phyloP scores from a whole-genome alignment of 1,140 invertebrate species.

The Thaumetopoea pityocampa region DNA sequence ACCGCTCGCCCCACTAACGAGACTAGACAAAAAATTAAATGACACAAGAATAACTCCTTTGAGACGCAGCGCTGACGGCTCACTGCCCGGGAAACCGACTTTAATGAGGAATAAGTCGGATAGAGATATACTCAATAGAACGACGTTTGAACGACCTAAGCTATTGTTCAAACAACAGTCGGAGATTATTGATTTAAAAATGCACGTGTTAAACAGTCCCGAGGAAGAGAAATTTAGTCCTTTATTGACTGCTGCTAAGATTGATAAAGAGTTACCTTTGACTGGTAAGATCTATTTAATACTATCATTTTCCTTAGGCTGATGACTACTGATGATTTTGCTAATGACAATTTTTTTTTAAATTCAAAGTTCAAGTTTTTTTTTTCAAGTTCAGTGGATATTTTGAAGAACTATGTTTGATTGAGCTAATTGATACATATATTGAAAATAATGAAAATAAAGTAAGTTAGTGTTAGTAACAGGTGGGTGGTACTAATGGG shows the following conservation, averaged over 20 bases:
- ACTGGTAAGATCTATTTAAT: constrained; percentile 33
- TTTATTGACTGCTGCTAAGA: constrained; percentile 39
- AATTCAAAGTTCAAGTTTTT: neutral
- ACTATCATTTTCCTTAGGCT: neutral
- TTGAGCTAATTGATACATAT: too few species aligned
- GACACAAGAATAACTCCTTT: constrained; percentile 54
- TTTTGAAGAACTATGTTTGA: too few species aligned
- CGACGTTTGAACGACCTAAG: constrained; percentile 47
- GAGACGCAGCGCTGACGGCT: constrained; percentile 44
- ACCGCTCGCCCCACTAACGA: constrained; percentile 44
- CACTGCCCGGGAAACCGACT: constrained; percentile 37
- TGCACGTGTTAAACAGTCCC: constrained; percentile 52
- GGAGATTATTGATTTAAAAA: constrained; percentile 78
- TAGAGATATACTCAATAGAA: constrained; percentile 40
- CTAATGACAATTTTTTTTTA: neutral
- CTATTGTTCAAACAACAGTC: constrained; percentile 61
- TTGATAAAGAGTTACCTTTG: constrained; percentile 56
- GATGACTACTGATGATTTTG: neutral
- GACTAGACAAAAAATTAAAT: constrained; percentile 56
- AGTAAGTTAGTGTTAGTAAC: too few species aligned
- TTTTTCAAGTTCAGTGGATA: too few species aligned
- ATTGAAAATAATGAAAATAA: too few species aligned
- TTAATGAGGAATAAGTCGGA: constrained; percentile 46
- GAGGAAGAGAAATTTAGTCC: constrained; percentile 60
- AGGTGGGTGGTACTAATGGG: too few species aligned